Evolutionary conservation across 2,113 vertebrate genomes (phyloP), one percentile per base, ranked within the genome.

Genomic region (Stigmatopora argus): DNA sequence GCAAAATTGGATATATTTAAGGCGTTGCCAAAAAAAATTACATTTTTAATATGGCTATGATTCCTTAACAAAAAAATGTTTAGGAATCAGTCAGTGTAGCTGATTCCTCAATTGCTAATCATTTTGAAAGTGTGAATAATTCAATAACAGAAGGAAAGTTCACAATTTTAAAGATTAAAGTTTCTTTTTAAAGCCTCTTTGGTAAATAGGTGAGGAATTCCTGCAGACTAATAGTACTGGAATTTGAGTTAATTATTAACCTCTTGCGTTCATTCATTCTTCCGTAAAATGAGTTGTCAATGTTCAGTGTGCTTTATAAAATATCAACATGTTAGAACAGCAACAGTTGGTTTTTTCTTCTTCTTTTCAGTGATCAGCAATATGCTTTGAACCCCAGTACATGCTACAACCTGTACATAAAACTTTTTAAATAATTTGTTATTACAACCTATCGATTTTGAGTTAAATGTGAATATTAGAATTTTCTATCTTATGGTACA

Each of bases 191-290:
- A 53, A 18, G n/a, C 51, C 48, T 49, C 14, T 19, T 19, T 21
- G 7, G n/a, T 21, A 45, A 21, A 44, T n/a, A 17, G 13, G 11
- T 7, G 35, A 13, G n/a, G 38, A 21, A 21, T 61, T 61, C 38
- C n/a, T 12, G 12, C 13, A 44, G n/a, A 44, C 38, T 15, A 44
- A 38, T 21, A 55, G 21, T 26, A 21, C 13, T 55, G 11, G 52
- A 61, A 21, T 45, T 45, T 61, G 2, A 45, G 59, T 45, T 45
- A 45, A 61, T 61, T 61, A 12, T 61, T 61, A 46, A 45, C 41
- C n/a, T 21, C 41, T 21, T 45, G 59, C n/a, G 3, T 58, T 58
- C 26, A 35, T 35, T 58, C 56, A 35, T 15, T 61, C 11, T 61
- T 61, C 19, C 5, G 44, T 45, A 6, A 12, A 45, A 61, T n/a